Conservation (phyloP, 2,113 vertebrate genomes). For the Physeter macrocephalus region DNA sequence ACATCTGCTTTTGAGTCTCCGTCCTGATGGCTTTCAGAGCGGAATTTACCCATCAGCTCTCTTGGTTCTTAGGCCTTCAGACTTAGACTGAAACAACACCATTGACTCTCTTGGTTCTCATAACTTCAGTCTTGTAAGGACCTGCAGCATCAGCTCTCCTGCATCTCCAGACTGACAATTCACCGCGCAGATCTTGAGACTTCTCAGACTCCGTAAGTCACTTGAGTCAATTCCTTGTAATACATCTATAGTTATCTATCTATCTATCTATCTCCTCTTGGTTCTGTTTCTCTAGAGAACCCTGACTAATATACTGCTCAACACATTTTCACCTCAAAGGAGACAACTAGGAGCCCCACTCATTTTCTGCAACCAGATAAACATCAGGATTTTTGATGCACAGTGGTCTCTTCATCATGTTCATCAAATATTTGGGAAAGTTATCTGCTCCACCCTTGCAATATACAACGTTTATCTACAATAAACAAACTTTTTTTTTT, state of each 20-base stretch:
- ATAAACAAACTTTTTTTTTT: not conserved
- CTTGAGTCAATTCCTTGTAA: not conserved
- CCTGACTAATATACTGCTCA: not conserved
- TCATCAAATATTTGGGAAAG: not conserved
- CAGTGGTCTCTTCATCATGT: not conserved
- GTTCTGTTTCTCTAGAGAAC: not conserved
- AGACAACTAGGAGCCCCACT: not conserved
- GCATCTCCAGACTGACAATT: not conserved
- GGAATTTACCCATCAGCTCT: no score
- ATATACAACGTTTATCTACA: not conserved
- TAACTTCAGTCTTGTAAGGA: not conserved
- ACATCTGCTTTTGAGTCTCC: not conserved
- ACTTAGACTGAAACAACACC: not conserved
- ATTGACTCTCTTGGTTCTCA: not conserved
- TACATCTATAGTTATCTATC: not conserved
- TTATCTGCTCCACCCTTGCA: no score
- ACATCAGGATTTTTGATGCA: not conserved
- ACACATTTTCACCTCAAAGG: not conserved
- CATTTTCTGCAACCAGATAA: not conserved
- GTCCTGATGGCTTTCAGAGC: not conserved
- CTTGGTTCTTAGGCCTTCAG: not conserved
- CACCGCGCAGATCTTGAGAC: not conserved
- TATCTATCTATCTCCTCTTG: not conserved
- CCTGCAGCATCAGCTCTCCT: not conserved
- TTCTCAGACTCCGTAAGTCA: not conserved